phyloP scores from a whole-genome alignment of 2,113 vertebrate species.

The Megalops atlanticus region DNA sequence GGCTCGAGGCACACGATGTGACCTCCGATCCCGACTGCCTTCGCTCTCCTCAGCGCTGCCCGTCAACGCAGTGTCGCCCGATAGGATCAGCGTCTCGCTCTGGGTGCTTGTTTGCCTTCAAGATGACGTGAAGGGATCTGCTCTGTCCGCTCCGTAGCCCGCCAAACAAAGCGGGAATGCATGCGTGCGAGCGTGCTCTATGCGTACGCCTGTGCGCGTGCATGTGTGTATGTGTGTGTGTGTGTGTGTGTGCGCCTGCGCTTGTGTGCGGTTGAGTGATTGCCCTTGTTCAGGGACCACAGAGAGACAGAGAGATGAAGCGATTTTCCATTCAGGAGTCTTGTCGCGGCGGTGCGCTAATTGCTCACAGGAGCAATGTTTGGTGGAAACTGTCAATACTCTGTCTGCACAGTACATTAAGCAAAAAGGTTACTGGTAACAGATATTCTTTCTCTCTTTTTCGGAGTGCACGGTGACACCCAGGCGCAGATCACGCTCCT shows the following conservation, averaged over 20 bases:
- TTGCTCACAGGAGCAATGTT: constrained; percentile 30
- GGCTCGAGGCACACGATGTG: neutral
- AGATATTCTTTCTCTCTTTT: constrained; percentile 7
- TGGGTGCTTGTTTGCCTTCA: neutral
- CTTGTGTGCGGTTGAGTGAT: constrained; percentile 5
- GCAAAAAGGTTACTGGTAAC: constrained; percentile 28
- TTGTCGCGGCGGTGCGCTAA: constrained; percentile 17
- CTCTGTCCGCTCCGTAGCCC: neutral
- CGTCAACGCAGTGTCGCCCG: neutral
- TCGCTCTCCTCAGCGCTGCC: neutral
- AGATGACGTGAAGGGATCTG: neutral
- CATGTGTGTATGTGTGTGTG: constrained; percentile 8
- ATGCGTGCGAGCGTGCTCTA: neutral
- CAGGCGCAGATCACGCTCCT: constrained; percentile 11
- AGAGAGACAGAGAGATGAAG: constrained; percentile 23
- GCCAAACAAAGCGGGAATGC: neutral
- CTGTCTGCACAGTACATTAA: constrained; percentile 34
- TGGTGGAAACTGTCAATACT: constrained; percentile 30
- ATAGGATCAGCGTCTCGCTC: neutral
- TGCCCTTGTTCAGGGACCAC: constrained; percentile 31
- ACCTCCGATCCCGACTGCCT: neutral
- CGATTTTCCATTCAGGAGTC: constrained; percentile 39
- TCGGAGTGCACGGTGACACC: neutral
- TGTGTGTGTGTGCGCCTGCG: too few species aligned
- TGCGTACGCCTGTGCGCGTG: neutral